phyloP scores from a whole-genome alignment of 1,140 invertebrate genomes.

The Bombus impatiens region DNA sequence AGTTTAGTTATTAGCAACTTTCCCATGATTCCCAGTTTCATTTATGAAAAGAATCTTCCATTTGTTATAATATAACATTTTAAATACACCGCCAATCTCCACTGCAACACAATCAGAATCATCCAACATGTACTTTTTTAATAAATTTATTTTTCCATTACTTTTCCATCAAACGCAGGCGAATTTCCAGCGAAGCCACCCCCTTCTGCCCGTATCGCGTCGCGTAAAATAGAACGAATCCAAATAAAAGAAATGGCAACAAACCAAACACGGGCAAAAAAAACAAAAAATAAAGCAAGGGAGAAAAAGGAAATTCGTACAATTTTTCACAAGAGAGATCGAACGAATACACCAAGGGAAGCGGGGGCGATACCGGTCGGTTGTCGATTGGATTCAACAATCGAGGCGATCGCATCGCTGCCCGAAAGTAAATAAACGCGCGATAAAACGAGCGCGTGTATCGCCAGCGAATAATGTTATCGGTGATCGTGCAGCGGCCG shows the following conservation, averaged over 20 bases:
- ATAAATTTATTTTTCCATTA: not conserved
- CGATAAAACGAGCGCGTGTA: conserved; percentile 8
- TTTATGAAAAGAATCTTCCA: too few species aligned
- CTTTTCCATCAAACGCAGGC: not conserved
- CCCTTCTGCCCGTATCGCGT: not conserved
- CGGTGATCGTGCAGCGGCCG: conserved; percentile 50
- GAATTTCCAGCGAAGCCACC: not conserved
- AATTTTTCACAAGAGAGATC: conserved; percentile 4
- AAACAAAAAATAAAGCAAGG: too few species aligned
- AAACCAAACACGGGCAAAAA: not conserved
- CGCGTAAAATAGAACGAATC: not conserved
- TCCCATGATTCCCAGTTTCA: too few species aligned
- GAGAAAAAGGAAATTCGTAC: not conserved
- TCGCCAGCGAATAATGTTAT: conserved; percentile 56
- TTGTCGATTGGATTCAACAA: conserved; percentile 9
- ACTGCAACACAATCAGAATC: too few species aligned
- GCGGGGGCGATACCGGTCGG: not conserved
- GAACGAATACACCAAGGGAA: not conserved
- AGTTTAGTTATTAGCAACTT: too few species aligned
- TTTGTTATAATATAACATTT: too few species aligned
- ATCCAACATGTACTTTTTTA: too few species aligned
- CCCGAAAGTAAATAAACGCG: conserved; percentile 33
- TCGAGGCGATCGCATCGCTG: conserved; percentile 16
- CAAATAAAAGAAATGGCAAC: not conserved
- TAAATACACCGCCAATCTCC: too few species aligned